A percentile compares a stretch with the other conserved stretches of the same genome.
Evolutionary conservation across 2,113 vertebrate species (phyloP).

Genomic region (Chaenocephalus aceratus): DNA sequence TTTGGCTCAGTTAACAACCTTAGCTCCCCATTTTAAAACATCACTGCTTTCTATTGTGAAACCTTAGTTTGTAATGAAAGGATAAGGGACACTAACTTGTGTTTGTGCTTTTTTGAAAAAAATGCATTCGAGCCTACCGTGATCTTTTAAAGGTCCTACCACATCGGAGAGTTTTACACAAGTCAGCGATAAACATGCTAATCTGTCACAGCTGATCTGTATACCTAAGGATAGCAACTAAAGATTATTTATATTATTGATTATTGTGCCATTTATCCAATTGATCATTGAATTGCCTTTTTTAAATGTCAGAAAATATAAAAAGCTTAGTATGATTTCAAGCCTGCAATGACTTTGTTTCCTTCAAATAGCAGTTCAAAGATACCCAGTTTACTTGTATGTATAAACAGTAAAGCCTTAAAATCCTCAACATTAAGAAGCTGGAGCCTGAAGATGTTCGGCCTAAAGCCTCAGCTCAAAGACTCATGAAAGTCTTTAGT

Average conservation of each 20-base stretch:
- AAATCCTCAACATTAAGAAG: neutral
- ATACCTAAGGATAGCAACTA: neutral
- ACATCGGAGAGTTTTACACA: neutral
- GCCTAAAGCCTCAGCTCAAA: neutral
- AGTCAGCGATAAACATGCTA: neutral
- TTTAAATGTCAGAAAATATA: too few relatives aligned
- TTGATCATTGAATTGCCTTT: neutral
- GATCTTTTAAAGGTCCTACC: neutral
- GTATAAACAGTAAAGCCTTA: neutral
- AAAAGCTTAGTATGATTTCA: too few relatives aligned
- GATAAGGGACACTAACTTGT: neutral
- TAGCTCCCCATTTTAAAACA: conserved; percentile 55
- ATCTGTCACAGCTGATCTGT: neutral
- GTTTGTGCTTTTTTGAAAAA: neutral
- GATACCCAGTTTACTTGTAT: neutral
- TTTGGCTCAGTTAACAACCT: conserved; percentile 63
- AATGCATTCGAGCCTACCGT: neutral
- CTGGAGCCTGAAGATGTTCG: neutral
- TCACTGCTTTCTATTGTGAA: neutral
- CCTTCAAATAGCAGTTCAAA: neutral
- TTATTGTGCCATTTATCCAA: neutral
- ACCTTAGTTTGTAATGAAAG: neutral
- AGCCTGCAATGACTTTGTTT: too few relatives aligned
- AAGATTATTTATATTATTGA: neutral
- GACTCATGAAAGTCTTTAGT: neutral